Evolutionary conservation across 1,140 invertebrate genomes (phyloP), one percentile per base, ranked within the genome.

Genomic region (Bombus vancouverensis): DNA sequence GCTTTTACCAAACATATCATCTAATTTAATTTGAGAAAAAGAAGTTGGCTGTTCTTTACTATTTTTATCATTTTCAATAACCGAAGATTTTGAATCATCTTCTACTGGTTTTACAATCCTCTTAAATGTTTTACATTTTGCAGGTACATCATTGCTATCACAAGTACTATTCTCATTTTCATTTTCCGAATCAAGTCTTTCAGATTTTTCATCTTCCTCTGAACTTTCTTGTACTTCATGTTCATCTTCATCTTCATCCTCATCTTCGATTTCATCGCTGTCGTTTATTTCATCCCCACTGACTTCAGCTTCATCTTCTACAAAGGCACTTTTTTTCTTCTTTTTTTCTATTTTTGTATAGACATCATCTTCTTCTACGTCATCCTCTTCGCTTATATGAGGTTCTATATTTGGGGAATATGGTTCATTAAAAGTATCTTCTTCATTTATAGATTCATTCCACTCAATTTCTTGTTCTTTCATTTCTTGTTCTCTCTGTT

Each of bases 401-500:
- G 71, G 74, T 25, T 74, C 75, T 59, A 13, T 91, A 86, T 62
- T 94, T 91, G 82, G 92, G 83, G 44, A 92, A 91, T 47, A 59
- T 3, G 53, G 10, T 65, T 93, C 92, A 71, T 87, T 89, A 1
- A 91, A 87, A 80, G 91, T 88, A 3, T 90, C 39, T 37, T 87
- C 87, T 1, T 81, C 87, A 13, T 44, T 87, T 79, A 70, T 83
- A 47, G 25, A 84, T 25, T 87, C 87, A 4, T 87, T 78, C 80
- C 89, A 91, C 32, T 90, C 88, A 44, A 92, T 91, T 77, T 93
- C 92, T 34, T 93, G 86, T 42, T 89, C 85, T 57, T 92, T 92
- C 85, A 92, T 88, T 66, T 93, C 90, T 74, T 87, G 79, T 87
- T 95, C 93, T 83, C 93, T 96, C 88, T 96, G 96, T 87, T 96